Evolutionary conservation across 2,888 invertebrate genomes (phyloP).

Genomic region (Napeogenes sylphis): DNA sequence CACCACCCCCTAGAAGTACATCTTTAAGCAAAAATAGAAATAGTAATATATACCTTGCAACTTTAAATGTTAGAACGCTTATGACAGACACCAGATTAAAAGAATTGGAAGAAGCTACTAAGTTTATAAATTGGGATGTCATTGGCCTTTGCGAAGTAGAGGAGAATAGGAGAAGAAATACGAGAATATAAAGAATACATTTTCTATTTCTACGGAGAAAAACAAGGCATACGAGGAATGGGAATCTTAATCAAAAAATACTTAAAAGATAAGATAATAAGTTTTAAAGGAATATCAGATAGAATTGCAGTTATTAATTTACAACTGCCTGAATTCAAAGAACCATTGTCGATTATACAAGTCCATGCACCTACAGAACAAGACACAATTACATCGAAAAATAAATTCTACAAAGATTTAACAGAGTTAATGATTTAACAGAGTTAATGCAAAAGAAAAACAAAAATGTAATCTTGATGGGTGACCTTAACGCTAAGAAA

Average conservation of each 20-base stretch:
- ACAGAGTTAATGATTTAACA: too few relatives aligned
- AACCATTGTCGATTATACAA: constrained; percentile 11
- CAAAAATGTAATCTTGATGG: too few relatives aligned
- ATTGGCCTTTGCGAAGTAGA: constrained; percentile 32
- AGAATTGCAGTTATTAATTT: constrained; percentile 27
- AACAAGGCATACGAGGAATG: constrained; percentile 19
- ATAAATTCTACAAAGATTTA: too few relatives aligned
- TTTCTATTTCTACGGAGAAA: constrained; percentile 22
- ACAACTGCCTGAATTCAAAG: constrained; percentile 11
- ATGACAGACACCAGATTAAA: constrained; percentile 14
- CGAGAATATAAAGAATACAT: constrained; percentile 25
- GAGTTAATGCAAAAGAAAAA: too few relatives aligned
- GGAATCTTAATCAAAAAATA: constrained; percentile 28
- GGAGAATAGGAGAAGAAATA: constrained; percentile 29
- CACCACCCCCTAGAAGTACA: constrained; percentile 24
- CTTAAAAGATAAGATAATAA: constrained; percentile 22
- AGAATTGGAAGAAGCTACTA: constrained; percentile 27
- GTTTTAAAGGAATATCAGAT: constrained; percentile 25
- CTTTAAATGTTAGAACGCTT: constrained; percentile 26
- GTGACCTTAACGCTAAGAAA: neutral
- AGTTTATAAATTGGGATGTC: constrained; percentile 31
- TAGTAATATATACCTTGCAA: constrained; percentile 18
- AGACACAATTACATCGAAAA: too few relatives aligned
- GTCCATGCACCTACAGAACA: neutral
- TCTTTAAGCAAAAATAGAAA: constrained; percentile 7